Evolutionary conservation across 2,888 invertebrate genomes (phyloP), one percentile per base, ranked within the genome.

Genomic region (Scotopteryx bipunctaria): DNA sequence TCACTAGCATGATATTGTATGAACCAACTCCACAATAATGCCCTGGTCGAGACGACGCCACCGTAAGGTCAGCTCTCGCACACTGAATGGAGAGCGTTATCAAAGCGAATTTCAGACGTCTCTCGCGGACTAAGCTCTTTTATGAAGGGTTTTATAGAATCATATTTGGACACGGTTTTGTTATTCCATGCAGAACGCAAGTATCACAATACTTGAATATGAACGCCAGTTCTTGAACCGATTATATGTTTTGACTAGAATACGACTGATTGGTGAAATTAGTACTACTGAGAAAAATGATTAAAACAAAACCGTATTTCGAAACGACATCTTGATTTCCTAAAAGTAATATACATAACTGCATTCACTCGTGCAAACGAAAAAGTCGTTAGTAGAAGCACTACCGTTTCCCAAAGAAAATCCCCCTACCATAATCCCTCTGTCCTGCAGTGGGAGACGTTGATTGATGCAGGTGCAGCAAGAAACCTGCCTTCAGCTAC

Each of bases 381-480:
- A 68, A 69, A 63, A 59, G 64, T 64, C 62, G 67, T 69, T 68
- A 65, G 67, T 58, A 60, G 52, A 49, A 63, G 61, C 54, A 60
- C 52, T 21, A n/a, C 31, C 21, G n/a, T 35, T 58, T 45, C 35
- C 45, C 27, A 36, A 43, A 45, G 44, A 23, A 32, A 23, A 21
- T 67, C 66, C 55, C 63, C 44, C 65, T 27, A 27, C 27, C 68
- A 70, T 74, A 79, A 78, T 77, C 69, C 69, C 70, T 68, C 70
- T 70, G 73, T 76, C 77, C 74, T 73, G 73, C 73, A 67, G 68
- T 59, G 61, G 53, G 59, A 64, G 86, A 86, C 86, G 72, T 82
- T 87, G 88, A 88, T 85, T 81, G 86, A 88, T 88, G 83, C 86
- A 80, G 80, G 78, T 79, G 79, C 76, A 71, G 52, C 71, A 83